Percentiles rank a stretch among this genome's conserved stretches.
Evolutionary conservation across 2,113 vertebrate species (phyloP).

Genomic region (Toxostoma redivivum): DNA sequence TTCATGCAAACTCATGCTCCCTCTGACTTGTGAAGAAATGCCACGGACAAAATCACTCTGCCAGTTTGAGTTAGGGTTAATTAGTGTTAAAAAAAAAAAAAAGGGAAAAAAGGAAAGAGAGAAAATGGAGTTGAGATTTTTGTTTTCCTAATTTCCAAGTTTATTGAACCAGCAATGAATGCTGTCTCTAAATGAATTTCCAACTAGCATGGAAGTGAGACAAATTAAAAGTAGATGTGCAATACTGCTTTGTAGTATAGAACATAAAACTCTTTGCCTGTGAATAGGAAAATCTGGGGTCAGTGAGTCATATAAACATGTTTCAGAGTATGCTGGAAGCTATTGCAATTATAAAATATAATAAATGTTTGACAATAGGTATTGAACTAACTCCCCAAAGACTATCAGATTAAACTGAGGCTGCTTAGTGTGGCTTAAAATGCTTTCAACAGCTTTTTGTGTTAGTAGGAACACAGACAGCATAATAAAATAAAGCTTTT

Average conservation of each 20-base stretch:
- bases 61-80: background rate
- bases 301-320: background rate
- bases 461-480: background rate
- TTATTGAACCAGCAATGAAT: background rate
- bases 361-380: background rate
- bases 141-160: background rate
- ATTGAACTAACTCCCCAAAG: background rate
- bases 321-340: background rate
- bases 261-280: background rate
- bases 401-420: background rate
- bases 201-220: background rate
- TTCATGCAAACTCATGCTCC: background rate
- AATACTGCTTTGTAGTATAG: background rate
- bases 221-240: background rate
- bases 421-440: background rate
- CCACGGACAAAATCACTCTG: background rate
- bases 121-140: background rate
- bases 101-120: background rate
- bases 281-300: background rate
- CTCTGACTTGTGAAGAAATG: background rate
- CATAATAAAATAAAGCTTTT: background rate
- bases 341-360: background rate
- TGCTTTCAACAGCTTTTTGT: background rate
- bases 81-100: background rate
- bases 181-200: background rate